Conservation (phyloP, 1,140 invertebrate genomes). For the Drosophila asahinai region DNA sequence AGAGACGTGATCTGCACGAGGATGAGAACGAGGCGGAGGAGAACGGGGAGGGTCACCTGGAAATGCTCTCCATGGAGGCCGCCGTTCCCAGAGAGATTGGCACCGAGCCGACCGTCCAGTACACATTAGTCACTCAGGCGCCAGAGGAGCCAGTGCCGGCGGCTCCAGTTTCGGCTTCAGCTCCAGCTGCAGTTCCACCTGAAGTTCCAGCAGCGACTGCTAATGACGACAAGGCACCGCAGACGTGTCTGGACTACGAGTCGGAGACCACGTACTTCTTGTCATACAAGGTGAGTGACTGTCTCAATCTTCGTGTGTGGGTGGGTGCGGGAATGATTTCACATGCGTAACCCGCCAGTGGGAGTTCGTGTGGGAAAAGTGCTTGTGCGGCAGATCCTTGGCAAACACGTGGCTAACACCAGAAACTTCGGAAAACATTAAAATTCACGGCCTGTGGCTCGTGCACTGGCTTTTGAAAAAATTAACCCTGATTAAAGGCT, state of each 20-base stretch:
- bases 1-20: constrained; percentile 69
- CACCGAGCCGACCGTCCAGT: constrained; percentile 77
- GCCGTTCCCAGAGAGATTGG: constrained; percentile 42
- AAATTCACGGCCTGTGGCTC: too few species aligned
- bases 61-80: constrained; percentile 59
- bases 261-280: constrained; percentile 93
- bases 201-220: constrained; percentile 43
- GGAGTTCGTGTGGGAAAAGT: constrained; percentile 14
- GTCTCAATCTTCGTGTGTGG: constrained; percentile 35
- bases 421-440: too few species aligned
- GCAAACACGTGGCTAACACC: background rate
- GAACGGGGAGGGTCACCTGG: constrained; percentile 48
- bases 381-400: constrained; percentile 3
- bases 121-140: constrained; percentile 75
- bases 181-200: constrained; percentile 23
- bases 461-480: too few species aligned
- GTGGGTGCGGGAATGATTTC: constrained; percentile 17
- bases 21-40: constrained; percentile 45
- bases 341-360: constrained; percentile 20
- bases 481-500: too few species aligned
- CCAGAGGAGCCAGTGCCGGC: constrained; percentile 25
- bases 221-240: constrained; percentile 71
- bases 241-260: constrained; percentile 94
- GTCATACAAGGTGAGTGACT: constrained; percentile 90
- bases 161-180: constrained; percentile 13